A percentile compares a stretch with the other conserved stretches of the same genome.
Conservation (phyloP, 2,113 vertebrate species). For the Carollia perspicillata region DNA sequence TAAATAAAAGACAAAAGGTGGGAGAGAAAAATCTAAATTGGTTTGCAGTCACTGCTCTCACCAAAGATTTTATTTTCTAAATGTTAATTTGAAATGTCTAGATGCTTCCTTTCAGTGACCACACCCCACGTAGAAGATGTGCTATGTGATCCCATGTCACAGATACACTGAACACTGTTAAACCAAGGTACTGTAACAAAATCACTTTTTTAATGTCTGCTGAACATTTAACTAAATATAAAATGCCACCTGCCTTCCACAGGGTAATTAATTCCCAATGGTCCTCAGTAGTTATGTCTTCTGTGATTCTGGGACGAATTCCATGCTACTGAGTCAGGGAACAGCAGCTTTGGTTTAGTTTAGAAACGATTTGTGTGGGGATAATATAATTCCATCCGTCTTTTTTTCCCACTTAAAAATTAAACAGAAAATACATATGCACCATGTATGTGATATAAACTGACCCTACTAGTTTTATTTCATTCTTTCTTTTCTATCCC, state of each 20-base stretch:
- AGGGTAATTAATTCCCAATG: neutral
- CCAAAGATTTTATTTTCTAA: neutral
- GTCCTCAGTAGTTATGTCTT: neutral
- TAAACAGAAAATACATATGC: constrained; percentile 27
- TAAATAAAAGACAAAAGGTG: constrained; percentile 61
- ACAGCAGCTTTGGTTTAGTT: neutral
- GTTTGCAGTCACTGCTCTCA: neutral
- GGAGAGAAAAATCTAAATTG: constrained; percentile 33
- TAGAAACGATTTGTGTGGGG: neutral
- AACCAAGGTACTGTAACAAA: neutral
- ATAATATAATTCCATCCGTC: neutral
- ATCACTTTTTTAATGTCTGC: neutral
- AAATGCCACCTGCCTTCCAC: neutral
- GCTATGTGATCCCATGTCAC: no score
- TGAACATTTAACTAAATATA: neutral
- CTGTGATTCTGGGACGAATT: neutral
- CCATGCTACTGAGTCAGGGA: neutral
- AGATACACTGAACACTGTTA: neutral
- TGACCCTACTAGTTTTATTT: constrained; percentile 34
- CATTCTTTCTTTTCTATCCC: neutral
- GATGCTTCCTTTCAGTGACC: neutral
- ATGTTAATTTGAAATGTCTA: neutral
- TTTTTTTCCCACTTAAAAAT: constrained; percentile 19
- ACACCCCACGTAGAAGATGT: neutral
- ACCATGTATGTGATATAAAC: neutral